Percentiles rank a stretch among this genome's conserved stretches.
Conservation (phyloP, 1,140 invertebrate species). For the Drosophila rhopaloa region DNA sequence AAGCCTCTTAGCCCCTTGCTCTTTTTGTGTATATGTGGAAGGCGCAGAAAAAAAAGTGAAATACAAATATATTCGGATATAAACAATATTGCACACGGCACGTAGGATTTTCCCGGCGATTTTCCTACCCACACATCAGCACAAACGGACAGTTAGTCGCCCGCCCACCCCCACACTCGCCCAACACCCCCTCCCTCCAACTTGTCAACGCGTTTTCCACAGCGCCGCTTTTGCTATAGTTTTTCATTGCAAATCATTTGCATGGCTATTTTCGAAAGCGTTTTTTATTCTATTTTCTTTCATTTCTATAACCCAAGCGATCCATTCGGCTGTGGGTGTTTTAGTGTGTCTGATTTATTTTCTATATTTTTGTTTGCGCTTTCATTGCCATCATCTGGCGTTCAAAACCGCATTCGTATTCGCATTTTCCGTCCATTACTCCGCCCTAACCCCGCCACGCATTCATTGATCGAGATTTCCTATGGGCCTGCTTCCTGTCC, state of each 20-base stretch:
- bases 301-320: slow-evolving; percentile 50
- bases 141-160: slow-evolving; percentile 41
- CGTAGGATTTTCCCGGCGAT: slow-evolving; percentile 42
- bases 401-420: slow-evolving; percentile 29
- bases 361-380: slow-evolving; percentile 62
- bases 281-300: slow-evolving; percentile 64
- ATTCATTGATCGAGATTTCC: slow-evolving; percentile 75
- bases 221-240: slow-evolving; percentile 52
- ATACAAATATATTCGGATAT: slow-evolving; percentile 75
- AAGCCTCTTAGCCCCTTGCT: slow-evolving; percentile 7
- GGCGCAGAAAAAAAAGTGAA: slow-evolving; percentile 63
- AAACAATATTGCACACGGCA: slow-evolving; percentile 85
- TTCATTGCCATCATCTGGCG: slow-evolving; percentile 75
- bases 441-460: background rate
- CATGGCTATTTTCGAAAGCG: slow-evolving; percentile 78
- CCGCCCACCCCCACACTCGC: background rate
- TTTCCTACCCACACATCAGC: slow-evolving; percentile 52
- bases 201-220: slow-evolving; percentile 70
- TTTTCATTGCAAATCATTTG: slow-evolving; percentile 81
- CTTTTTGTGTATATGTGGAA: slow-evolving; percentile 27
- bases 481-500: slow-evolving; percentile 48
- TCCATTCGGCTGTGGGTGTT: slow-evolving; percentile 15
- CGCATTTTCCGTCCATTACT: slow-evolving; percentile 10
- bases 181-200: slow-evolving; percentile 7
- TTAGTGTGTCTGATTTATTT: slow-evolving; percentile 29